phyloP scores from a whole-genome alignment of 30 jellyfish, hydroid and myxozoan species.

The Nemopilema nomurai region DNA sequence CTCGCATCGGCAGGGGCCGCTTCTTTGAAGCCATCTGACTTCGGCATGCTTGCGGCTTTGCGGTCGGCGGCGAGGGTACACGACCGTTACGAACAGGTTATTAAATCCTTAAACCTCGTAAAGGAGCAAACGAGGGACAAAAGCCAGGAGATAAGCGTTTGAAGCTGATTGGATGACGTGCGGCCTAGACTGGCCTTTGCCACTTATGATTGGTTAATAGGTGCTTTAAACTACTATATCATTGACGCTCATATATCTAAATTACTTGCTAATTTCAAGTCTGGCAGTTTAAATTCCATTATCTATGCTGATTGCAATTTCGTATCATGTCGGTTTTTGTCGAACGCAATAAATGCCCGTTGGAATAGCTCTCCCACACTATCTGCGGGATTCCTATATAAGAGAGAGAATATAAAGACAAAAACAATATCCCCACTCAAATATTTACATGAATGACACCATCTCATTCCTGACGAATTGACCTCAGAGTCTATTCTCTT shows the following conservation, averaged over 20 bases:
- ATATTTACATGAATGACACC: too few relatives aligned
- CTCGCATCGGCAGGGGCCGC: neutral
- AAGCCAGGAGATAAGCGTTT: conserved; percentile 49
- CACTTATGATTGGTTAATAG: conserved; percentile 51
- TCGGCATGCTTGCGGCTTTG: conserved; percentile 54
- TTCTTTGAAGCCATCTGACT: conserved; percentile 20
- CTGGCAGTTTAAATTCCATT: neutral
- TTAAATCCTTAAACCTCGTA: conserved; percentile 36
- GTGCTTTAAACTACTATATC: conserved; percentile 32
- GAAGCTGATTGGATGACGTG: conserved; percentile 54
- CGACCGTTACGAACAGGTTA: conserved; percentile 26
- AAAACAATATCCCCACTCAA: too few relatives aligned
- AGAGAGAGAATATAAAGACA: neutral
- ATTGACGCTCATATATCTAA: conserved; percentile 47
- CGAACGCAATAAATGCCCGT: neutral
- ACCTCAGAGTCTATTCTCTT: too few relatives aligned
- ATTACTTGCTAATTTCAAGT: neutral
- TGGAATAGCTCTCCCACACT: neutral
- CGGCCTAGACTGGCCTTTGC: conserved; percentile 59
- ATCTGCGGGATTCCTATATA: neutral
- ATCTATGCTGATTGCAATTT: neutral
- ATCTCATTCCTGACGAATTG: too few relatives aligned
- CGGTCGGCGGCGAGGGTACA: conserved; percentile 39
- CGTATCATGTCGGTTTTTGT: neutral
- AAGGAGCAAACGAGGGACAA: conserved; percentile 56